Base-by-base conservation (phyloP, 2,113 vertebrate genomes). In the Ranitomeya variabilis region DNA sequence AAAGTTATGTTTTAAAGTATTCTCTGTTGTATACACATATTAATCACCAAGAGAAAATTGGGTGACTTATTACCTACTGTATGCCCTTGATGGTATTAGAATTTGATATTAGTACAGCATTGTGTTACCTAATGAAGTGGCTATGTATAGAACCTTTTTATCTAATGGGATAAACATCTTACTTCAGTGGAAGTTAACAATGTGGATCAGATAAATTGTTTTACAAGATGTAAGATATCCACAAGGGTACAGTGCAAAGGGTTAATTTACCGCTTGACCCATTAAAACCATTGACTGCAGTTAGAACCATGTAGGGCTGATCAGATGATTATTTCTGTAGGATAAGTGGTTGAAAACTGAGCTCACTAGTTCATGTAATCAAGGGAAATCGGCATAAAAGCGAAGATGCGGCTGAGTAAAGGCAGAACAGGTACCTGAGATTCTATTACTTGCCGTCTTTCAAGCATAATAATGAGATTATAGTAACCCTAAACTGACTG, bases 381-480 rank as follows among this genome's bases (percentile, higher is more conserved):
- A 95, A 95, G 96, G 95, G 94, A 95, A 95, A 92, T 94, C 89
- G 89, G 93, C 93, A 91, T 93, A 93, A 91, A 93, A 95, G 94
- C 92, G 93, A 95, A 93, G 94, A 95, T 92, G 93, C 62, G 86
- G 94, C 93, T 92, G 83, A 92, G 92, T 91, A 92, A 94, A 92
- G 92, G 93, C 93, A 90, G 91, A 91, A 89, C 90, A 54, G 93
- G 93, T 92, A 95, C 94, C 94, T 94, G 95, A 96, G 97, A 96
- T 97, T 96, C 95, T 94, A 93, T 97, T 96, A 96, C 97, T 94
- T 95, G 96, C 95, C 93, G 92, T 96, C 96, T 97, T 96, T 97
- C 96, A 96, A 96, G 95, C 95, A 95, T 95, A 95, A 96, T 95
- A 96, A 97, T 97, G 96, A 95, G 96, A 96, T 96, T 94, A 95